Base-by-base conservation (phyloP, 2,888 invertebrate genomes). In the Ochropleura plecta region DNA sequence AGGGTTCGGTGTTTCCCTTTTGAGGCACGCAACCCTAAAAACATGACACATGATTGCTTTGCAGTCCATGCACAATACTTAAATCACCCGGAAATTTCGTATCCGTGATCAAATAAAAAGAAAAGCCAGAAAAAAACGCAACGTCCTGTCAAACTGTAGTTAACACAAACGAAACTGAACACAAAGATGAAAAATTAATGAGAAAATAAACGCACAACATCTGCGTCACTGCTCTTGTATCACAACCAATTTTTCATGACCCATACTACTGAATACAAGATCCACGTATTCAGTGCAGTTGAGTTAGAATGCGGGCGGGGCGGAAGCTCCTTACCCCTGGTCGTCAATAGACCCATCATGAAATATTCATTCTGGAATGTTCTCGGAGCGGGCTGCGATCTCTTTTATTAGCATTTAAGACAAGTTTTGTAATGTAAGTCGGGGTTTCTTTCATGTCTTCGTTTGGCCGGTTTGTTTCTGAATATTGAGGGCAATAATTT, bases 321-420 rank as follows among this genome's bases (percentile, higher is more conserved):
- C 46, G 83, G 83, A 48, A 85, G 92, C 72, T 91, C 92, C 88
- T 57, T 44, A 62, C 3, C 71, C 71, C 86, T 93, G 93, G 93
- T 74, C 83, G 67, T 82, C 88, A 88, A 90, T 90, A 90, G 90
- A 89, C 88, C 91, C 89, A 89, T 92, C 93, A 94, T 94, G 94
- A 94, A 94, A 94, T 94, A 94, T 94, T 94, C 94, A 94, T 94
- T 89, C 91, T 81, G 84, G 90, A 89, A 90, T 90, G 90, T 90
- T 89, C 88, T 86, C 83, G 81, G 84, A 81, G 87, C 81, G 83
- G 86, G 87, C 88, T 87, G 85, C 91, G 92, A 92, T 92, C 91
- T 92, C 93, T 92, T 93, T 92, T 94, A 94, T 93, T 94, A 94
- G 93, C 94, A 94, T 94, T 94, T 93, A 93, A 93, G 93, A 93